Base-by-base conservation (phyloP, 64 coral and sea anemone genomes). In the Stichodactyla helianthus region DNA sequence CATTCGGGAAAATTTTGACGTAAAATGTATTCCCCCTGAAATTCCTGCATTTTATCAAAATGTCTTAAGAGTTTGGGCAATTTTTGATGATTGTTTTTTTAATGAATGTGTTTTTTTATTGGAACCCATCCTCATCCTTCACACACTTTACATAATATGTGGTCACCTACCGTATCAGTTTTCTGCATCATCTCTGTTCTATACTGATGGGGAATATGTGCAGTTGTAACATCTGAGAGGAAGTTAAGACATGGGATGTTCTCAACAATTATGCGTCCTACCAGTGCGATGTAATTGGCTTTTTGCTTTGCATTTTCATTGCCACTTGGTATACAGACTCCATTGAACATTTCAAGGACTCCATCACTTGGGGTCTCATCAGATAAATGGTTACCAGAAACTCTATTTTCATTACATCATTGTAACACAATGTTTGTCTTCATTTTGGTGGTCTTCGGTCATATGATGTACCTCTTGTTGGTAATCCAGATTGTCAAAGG, bases 351-450 rank as follows among this genome's bases (percentile, higher is more conserved):
- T 28, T 16, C n/a, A 19, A 83, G 6, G 18, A 89, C n/a, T 74
- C 77, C 87, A 61, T 74, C 68, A n/a, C 18, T 74, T 74, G 68
- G 68, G 25, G 25, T 74, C 20, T 74, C 84, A 87, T 63, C 54
- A 63, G 59, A 83, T 5, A 91, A 60, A 70, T 87, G 16, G 64
- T 82, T 86, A 53, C 89, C 89, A 86, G 83, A 63, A 60, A 91
- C 89, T 64, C n/a, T n/a, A n/a, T n/a, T 83, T 91, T 28, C 86
- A 86, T 23, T 91, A 71, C 89, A 91, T 91, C 61, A 55, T 60
- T 65, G 89, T 91, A 27, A 91, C 89, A 58, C 82, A 91, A 82
- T 91, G 89, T 25, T 82, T 84, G 61, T 91, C 89, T 77, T 58
- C 64, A 82, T 91, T 91, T 85, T 90, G 88, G 74, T 82, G 76